These are phyloP conservation scores for Pyrgilauda ruficollis DNA, from an alignment of 2,113 vertebrate species.

Conservation along the genomic window DNA sequence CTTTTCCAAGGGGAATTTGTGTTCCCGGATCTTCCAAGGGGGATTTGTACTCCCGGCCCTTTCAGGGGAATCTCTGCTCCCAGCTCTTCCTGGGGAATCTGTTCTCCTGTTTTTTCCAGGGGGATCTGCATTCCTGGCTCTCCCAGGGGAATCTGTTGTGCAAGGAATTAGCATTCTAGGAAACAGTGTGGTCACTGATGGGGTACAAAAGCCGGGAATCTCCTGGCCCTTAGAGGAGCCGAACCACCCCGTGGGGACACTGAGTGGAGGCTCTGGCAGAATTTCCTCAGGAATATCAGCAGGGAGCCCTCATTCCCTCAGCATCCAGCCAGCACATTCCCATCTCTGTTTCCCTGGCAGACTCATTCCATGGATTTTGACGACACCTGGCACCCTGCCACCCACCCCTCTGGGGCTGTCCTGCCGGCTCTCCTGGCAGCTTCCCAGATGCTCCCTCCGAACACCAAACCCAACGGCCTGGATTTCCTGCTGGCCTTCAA, in stretches of 20 bases:
- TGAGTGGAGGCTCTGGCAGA: not conserved
- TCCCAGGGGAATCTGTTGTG: not conserved
- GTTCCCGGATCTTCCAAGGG: rapidly evolving
- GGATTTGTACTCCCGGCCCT: rapidly evolving
- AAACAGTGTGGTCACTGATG: not conserved
- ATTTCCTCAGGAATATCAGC: not conserved
- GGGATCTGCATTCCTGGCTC: not conserved
- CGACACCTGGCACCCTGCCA: constrained; percentile 89
- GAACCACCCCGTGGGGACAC: rapidly evolving
- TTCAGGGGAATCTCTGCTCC: no score
- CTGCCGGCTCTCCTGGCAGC: constrained; percentile 84
- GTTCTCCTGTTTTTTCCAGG: not conserved
- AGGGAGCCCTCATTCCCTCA: not conserved
- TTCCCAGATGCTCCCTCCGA: constrained; percentile 78
- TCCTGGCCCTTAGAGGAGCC: not conserved
- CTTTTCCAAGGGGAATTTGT: not conserved
- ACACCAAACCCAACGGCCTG: constrained; percentile 78
- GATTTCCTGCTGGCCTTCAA: constrained; percentile 86
- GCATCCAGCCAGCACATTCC: not conserved
- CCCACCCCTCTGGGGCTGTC: constrained; percentile 86
- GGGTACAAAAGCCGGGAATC: not conserved
- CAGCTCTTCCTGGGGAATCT: no score
- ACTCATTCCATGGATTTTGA: constrained; percentile 91
- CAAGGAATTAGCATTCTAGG: no score
- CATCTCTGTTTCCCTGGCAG: constrained; percentile 42